phyloP scores from a whole-genome alignment of 1,140 invertebrate species.

The Neodiprion lecontei region DNA sequence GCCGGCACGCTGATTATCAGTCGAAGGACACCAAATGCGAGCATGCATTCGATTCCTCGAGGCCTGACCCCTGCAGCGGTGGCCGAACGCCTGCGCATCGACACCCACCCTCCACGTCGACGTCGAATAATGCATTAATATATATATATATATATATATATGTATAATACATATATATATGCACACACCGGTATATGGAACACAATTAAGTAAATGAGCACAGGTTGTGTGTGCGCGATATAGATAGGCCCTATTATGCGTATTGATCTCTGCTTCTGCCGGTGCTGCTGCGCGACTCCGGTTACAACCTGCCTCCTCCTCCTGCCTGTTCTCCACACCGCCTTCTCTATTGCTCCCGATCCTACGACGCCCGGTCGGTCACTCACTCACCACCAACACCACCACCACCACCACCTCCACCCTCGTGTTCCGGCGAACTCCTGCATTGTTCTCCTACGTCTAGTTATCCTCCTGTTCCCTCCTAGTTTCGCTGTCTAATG shows the following conservation, averaged over 20 bases:
- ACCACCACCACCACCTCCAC: background rate
- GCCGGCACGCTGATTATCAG: no score
- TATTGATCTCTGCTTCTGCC: slow-evolving; percentile 59
- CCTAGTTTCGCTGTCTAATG: slow-evolving; percentile 22
- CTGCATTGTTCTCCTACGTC: no score
- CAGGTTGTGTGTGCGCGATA: slow-evolving; percentile 56
- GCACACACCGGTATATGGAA: slow-evolving; percentile 47
- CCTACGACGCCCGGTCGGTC: background rate
- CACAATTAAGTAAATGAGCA: slow-evolving; percentile 64
- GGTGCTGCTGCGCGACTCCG: slow-evolving; percentile 22
- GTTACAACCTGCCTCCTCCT: slow-evolving; percentile 18
- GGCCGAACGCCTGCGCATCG: background rate
- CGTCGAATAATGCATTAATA: background rate
- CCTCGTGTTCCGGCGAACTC: background rate
- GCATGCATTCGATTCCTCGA: background rate
- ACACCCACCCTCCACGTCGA: background rate
- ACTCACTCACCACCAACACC: no score
- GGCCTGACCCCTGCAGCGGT: background rate
- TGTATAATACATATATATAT: background rate
- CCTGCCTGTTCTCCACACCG: slow-evolving; percentile 21
- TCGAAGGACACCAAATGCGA: background rate
- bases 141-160: background rate
- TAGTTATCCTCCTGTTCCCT: background rate
- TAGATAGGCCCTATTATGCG: slow-evolving; percentile 61
- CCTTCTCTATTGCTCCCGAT: slow-evolving; percentile 9